Evolutionary conservation across 2,888 invertebrate genomes (phyloP).

Genomic region (Leucophenga maculata): DNA sequence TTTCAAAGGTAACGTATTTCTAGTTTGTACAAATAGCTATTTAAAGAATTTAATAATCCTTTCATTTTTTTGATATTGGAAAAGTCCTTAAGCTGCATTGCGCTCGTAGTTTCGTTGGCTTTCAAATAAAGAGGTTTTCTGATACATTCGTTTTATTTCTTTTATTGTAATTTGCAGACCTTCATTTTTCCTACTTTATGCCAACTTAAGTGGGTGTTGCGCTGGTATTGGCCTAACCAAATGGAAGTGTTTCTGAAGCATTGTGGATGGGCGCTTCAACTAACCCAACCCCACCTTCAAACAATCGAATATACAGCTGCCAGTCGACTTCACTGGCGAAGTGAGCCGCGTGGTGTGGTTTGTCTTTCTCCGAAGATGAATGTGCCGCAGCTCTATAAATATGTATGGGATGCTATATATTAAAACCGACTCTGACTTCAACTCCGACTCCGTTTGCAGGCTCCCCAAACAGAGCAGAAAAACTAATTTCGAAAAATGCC

Average conservation of each 20-base stretch:
- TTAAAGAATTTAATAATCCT: too few species aligned
- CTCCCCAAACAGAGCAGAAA: conserved; percentile 55
- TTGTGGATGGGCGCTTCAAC: too few species aligned
- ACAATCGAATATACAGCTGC: conserved; percentile 1
- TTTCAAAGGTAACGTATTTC: neutral
- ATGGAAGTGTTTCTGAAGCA: neutral
- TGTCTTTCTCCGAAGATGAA: conserved; percentile 58
- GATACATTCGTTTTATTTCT: neutral
- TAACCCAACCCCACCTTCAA: too few species aligned
- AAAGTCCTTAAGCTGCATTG: too few species aligned
- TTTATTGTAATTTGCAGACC: neutral
- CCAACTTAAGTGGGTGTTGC: conserved; percentile 61
- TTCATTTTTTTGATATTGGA: too few species aligned
- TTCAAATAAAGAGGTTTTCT: neutral
- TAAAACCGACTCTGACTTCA: conserved; percentile 63
- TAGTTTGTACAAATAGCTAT: neutral
- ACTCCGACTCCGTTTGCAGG: conserved; percentile 40
- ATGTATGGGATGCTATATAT: conserved; percentile 67
- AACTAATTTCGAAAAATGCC: conserved; percentile 69
- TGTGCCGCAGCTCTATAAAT: conserved; percentile 67
- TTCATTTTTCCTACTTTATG: conserved; percentile 57
- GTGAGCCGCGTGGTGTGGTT: conserved; percentile 13
- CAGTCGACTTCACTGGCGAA: conserved; percentile 20
- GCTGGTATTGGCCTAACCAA: conserved; percentile 28
- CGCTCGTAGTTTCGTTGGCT: too few species aligned